Evolutionary conservation across 53 echinoderm and acorn worm species (phyloP).

Genomic region (Pentamera pediparva): DNA sequence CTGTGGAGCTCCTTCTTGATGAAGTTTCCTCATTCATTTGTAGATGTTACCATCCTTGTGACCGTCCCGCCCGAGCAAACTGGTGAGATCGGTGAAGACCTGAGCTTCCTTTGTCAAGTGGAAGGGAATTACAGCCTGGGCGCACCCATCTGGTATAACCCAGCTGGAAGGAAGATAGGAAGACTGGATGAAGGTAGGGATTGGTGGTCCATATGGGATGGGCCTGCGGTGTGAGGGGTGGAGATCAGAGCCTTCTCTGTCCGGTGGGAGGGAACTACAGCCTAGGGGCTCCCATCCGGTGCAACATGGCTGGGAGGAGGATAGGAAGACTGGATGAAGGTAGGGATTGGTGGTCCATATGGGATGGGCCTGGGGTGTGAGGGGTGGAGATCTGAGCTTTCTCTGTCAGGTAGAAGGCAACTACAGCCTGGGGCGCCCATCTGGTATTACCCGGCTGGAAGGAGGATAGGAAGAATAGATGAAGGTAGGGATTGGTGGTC

Average conservation of each 20-base stretch:
- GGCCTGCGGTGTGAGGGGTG: conserved; percentile 30
- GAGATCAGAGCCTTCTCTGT: conserved; percentile 44
- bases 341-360: too few relatives aligned
- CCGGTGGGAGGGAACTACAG: conserved; percentile 40
- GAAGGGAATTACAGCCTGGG: conserved; percentile 32
- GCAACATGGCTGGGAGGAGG: conserved; percentile 37
- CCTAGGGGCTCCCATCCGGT: conserved; percentile 56
- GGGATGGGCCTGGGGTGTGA: too few relatives aligned
- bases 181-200: conserved; percentile 13
- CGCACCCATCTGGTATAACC: conserved; percentile 65
- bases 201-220: too few relatives aligned
- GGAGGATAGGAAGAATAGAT: not conserved
- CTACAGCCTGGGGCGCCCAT: conserved; percentile 47
- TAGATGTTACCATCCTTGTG: conserved; percentile 50
- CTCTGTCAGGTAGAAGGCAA: conserved; percentile 45
- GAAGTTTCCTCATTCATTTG: not conserved
- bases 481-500: too few relatives aligned
- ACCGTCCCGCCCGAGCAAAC: conserved; percentile 58
- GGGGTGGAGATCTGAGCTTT: conserved; percentile 43
- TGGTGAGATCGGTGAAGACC: conserved; percentile 38
- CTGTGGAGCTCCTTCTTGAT: too few relatives aligned
- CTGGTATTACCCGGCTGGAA: conserved; percentile 59
- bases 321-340: conserved; percentile 11
- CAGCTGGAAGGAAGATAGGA: conserved; percentile 28
- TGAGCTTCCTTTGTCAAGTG: conserved; percentile 51